Evolutionary conservation across 2,113 vertebrate species (phyloP), one percentile per base, ranked within the genome.

Genomic region (Peromyscus maniculatus): DNA sequence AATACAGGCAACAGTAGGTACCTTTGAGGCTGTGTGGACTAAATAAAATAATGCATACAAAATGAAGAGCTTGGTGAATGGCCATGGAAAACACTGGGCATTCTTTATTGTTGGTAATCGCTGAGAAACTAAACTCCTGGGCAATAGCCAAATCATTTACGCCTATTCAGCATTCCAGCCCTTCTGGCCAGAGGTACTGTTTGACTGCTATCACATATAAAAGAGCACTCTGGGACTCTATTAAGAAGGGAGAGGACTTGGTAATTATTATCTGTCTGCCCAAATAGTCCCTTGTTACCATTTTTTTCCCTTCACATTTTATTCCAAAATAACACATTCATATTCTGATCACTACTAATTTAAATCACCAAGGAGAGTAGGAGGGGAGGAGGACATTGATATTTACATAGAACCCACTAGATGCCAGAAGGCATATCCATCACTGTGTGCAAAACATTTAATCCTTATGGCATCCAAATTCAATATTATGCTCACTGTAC

Each of bases 231-330:
- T 24, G 75, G 66, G 77, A 69, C 43, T 72, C 74, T 69, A 17
- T 83, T 82, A 82, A 75, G 82, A 72, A 93, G 52, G 84, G 94
- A 91, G 21, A 92, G 36, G 46, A 77, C 66, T 93, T 16, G 8
- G 64, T 71, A 80, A 93, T 92, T 88, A 96, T 55, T 86, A 22
- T 95, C 72, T 95, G 80, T 90, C 90, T 94, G 10, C 39, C 24
- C 59, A 95, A 88, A 77, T 64, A 84, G 57, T 75, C 43, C 52
- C 57, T 87, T 67, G 16, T 82, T 95, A 69, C 78, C 72, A 59
- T 52, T 79, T 86, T 69, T 57, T 46, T 86, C 46, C 55, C 15
- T n/a, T 31, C 46, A 46, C 9, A 43, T 95, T 97, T 96, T 90
- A 84, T 86, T 93, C 77, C 3, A 49, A 77, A 94, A 82, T 26